phyloP scores from a whole-genome alignment of 2,797 vertebrate species.

The Chelidonichthys spinosus region DNA sequence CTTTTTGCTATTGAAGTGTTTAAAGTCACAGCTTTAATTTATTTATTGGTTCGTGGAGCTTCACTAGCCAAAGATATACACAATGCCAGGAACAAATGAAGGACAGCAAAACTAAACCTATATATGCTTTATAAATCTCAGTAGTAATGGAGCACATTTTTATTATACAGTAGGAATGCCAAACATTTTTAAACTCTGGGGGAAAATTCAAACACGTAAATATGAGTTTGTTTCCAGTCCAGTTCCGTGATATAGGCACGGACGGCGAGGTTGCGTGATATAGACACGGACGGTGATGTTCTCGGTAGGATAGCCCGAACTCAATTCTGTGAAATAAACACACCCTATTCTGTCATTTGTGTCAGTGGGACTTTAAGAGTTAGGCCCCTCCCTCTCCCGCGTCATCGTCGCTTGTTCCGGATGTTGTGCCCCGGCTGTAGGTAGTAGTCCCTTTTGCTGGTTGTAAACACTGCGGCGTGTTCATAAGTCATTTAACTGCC shows the following conservation, averaged over 20 bases:
- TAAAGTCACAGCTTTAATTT: not conserved
- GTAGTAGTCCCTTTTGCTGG: not conserved
- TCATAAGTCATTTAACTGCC: not conserved
- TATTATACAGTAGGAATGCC: not conserved
- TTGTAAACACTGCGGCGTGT: constrained; percentile 42
- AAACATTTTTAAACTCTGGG: not conserved
- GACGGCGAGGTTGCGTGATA: too few species aligned
- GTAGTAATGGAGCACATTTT: not conserved
- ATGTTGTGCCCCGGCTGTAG: too few species aligned
- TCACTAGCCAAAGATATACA: not conserved
- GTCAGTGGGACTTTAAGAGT: too few species aligned
- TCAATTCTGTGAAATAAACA: too few species aligned
- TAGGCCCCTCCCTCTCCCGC: too few species aligned
- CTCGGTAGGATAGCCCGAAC: too few species aligned
- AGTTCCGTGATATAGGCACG: too few species aligned
- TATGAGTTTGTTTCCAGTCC: not conserved
- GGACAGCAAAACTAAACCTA: not conserved
- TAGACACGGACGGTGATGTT: too few species aligned
- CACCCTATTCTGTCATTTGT: too few species aligned
- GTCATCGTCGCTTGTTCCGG: too few species aligned
- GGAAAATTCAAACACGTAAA: not conserved
- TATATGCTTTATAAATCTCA: too few species aligned
- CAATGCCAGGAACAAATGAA: not conserved
- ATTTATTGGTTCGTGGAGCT: not conserved
- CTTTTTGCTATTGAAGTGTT: too few species aligned